These are phyloP conservation scores for Aurelia aurita complex sp. Pacific DNA, from an alignment of 30 jellyfish, hydroid and myxozoan genomes.

Conservation along the genomic window DNA sequence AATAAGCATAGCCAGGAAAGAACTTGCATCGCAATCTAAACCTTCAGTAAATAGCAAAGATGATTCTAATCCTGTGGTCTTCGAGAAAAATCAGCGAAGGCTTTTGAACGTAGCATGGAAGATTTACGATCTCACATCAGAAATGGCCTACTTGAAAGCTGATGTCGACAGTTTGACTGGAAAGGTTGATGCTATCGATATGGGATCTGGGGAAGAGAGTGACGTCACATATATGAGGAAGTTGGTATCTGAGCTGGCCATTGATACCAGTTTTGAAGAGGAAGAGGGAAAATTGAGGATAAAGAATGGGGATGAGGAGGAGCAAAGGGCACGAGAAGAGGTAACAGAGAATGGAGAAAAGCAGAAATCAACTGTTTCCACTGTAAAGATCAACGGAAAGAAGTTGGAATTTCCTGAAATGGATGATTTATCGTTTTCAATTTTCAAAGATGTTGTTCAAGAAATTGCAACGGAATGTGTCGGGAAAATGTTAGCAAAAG, in stretches of 20 bases:
- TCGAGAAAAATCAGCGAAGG: constrained; percentile 18
- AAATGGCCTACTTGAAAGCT: constrained; percentile 44
- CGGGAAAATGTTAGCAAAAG: constrained; percentile 11
- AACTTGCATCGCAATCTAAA: background rate
- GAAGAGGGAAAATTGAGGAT: background rate
- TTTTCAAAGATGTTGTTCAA: constrained; percentile 51
- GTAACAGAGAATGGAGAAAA: background rate
- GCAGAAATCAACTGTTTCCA: too few species aligned
- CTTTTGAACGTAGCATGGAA: constrained; percentile 71
- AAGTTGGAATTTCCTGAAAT: background rate
- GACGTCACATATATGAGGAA: background rate
- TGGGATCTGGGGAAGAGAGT: background rate
- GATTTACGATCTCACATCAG: constrained; percentile 60
- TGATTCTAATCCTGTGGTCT: too few species aligned
- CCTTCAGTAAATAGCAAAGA: background rate
- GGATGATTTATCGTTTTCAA: constrained; percentile 62
- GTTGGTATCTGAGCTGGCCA: background rate
- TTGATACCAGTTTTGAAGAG: background rate
- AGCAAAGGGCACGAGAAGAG: background rate
- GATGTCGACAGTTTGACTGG: constrained; percentile 38
- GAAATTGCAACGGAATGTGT: constrained; percentile 38
- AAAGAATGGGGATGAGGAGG: background rate
- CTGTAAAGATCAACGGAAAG: background rate
- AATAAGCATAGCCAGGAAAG: constrained; percentile 16
- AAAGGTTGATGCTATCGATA: constrained; percentile 23